phyloP scores from a whole-genome alignment of 1,140 invertebrate species.

The Hypothenemus hampei region DNA sequence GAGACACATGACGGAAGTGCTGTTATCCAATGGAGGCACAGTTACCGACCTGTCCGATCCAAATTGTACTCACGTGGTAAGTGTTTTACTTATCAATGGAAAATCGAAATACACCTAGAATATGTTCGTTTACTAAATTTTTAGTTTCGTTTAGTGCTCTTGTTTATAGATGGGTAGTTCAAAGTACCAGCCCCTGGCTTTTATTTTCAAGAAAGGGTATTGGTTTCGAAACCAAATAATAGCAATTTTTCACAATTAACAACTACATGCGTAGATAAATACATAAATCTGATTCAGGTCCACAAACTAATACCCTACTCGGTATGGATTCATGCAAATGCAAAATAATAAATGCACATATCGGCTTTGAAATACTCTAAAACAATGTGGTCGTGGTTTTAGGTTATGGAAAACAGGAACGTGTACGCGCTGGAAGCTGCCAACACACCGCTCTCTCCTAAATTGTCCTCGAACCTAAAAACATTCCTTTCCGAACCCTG shows the following conservation, averaged over 20 bases:
- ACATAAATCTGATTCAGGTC: too few species aligned
- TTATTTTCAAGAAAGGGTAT: too few species aligned
- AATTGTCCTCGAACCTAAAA: constrained; percentile 17
- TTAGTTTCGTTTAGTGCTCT: too few species aligned
- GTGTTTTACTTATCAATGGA: constrained; percentile 36
- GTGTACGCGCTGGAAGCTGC: constrained; percentile 37
- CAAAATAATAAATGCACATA: neutral
- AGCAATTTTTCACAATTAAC: too few species aligned
- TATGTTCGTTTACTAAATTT: too few species aligned
- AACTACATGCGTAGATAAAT: too few species aligned
- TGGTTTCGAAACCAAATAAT: too few species aligned
- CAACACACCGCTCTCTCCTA: constrained; percentile 35
- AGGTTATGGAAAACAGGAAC: constrained; percentile 43
- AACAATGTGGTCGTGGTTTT: constrained; percentile 41
- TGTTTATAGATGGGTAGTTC: constrained; percentile 19
- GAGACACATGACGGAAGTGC: constrained; percentile 84
- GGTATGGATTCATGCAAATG: too few species aligned
- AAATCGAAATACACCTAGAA: neutral
- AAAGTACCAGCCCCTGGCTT: too few species aligned
- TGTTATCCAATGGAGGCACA: constrained; percentile 78
- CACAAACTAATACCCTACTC: too few species aligned
- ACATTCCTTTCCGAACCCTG: constrained; percentile 19
- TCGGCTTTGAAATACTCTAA: constrained; percentile 24
- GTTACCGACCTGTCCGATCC: constrained; percentile 70
- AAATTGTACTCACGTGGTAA: constrained; percentile 86